Percentiles rank a stretch among this genome's conserved stretches.
Evolutionary conservation across 2,888 invertebrate species (phyloP).

Genomic region (Drosophila pegasa): DNA sequence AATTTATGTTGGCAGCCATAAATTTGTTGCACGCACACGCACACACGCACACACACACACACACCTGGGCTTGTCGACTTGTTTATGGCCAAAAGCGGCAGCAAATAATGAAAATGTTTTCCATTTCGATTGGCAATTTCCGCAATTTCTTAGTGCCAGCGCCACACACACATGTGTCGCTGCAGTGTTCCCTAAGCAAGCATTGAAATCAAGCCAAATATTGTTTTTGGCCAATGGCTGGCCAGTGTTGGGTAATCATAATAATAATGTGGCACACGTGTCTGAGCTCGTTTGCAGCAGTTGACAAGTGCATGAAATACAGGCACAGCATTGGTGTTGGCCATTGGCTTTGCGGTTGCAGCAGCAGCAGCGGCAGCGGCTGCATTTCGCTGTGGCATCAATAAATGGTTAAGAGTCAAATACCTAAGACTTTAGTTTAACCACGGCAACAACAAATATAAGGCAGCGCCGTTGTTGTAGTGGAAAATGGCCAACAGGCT

Average conservation of each 20-base stretch:
- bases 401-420: slow-evolving; percentile 38
- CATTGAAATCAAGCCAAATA: slow-evolving; percentile 24
- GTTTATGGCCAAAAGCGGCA: slow-evolving; percentile 65
- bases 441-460: slow-evolving; percentile 30
- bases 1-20: slow-evolving; percentile 54
- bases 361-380: neutral
- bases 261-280: slow-evolving; percentile 16
- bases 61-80: slow-evolving; percentile 64
- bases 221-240: slow-evolving; percentile 19
- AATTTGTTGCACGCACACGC: slow-evolving; percentile 41
- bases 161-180: slow-evolving; percentile 65
- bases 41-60: slow-evolving; percentile 21
- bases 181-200: slow-evolving; percentile 22
- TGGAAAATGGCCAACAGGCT: slow-evolving; percentile 73
- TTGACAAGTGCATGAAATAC: slow-evolving; percentile 11
- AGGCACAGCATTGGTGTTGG: neutral
- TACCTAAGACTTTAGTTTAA: slow-evolving; percentile 30
- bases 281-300: slow-evolving; percentile 8
- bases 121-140: slow-evolving; percentile 82
- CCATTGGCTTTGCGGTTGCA: slow-evolving; percentile 3
- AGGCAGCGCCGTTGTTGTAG: slow-evolving; percentile 31
- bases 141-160: slow-evolving; percentile 72
- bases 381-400: slow-evolving; percentile 37
- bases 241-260: slow-evolving; percentile 16
- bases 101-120: slow-evolving; percentile 82